A percentile compares a stretch with the other conserved stretches of the same genome.
These are phyloP conservation scores for Corella eumyota DNA, from an alignment of 23 tunicate species.

Conservation along the genomic window DNA sequence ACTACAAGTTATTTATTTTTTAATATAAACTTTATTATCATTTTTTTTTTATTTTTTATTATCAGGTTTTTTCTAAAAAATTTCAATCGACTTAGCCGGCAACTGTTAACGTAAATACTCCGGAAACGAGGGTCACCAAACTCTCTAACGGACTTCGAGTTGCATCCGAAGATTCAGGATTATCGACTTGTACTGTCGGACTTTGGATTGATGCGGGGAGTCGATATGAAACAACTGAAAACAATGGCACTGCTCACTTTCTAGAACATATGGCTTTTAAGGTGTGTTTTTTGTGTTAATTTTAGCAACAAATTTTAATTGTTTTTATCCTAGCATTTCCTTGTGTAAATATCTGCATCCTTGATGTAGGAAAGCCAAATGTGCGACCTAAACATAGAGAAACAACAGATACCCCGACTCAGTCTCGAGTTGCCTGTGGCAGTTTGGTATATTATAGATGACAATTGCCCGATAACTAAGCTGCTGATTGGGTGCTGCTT, in stretches of 20 bases:
- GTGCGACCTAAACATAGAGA: too few relatives aligned
- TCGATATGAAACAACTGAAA: conserved; percentile 50
- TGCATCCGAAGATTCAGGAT: conserved; percentile 88
- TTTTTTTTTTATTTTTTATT: not conserved
- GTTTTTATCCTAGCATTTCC: not conserved
- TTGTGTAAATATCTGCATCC: too few relatives aligned
- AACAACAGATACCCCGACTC: too few relatives aligned
- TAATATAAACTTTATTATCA: too few relatives aligned
- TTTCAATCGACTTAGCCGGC: conserved; percentile 45
- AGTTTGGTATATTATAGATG: too few relatives aligned
- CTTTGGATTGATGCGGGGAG: conserved; percentile 95
- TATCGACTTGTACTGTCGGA: conserved; percentile 84
- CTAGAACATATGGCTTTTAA: conserved; percentile 90
- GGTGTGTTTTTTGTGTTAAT: conserved; percentile 8
- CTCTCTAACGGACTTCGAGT: conserved; percentile 81
- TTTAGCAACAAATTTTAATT: too few relatives aligned
- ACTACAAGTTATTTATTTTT: too few relatives aligned
- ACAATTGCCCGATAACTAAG: too few relatives aligned
- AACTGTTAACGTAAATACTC: conserved; percentile 58
- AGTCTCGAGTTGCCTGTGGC: too few relatives aligned
- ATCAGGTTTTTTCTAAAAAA: conserved; percentile 7
- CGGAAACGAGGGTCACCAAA: conserved; percentile 83
- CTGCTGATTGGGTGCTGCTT: too few relatives aligned
- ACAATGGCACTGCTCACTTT: conserved; percentile 95
- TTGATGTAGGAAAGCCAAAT: too few relatives aligned